A percentile compares a stretch with the other conserved stretches of the same genome.
phyloP scores from a whole-genome alignment of 2,797 vertebrate species.

The Peromyscus nudipes region DNA sequence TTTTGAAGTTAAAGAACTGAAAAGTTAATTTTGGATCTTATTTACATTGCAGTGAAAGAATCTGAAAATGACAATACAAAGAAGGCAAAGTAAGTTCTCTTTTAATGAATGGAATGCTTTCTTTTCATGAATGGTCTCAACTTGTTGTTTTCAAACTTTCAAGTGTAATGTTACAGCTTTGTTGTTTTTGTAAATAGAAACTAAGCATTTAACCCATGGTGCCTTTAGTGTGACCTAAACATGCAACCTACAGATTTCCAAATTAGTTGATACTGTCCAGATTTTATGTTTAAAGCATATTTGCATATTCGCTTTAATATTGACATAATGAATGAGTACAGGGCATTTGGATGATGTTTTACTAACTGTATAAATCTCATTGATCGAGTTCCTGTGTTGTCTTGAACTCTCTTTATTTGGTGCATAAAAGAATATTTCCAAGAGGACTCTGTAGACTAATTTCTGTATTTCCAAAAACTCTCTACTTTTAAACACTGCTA shows the following conservation, averaged over 20 bases:
- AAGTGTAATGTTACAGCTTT: conserved; percentile 65
- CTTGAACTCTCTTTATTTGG: conserved; percentile 67
- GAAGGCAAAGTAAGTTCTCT: conserved; percentile 94
- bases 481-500: conserved; percentile 49
- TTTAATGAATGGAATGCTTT: conserved; percentile 67
- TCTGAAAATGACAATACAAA: conserved; percentile 91
- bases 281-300: neutral
- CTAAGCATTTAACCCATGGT: conserved; percentile 71
- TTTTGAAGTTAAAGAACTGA: conserved; percentile 50
- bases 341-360: conserved; percentile 50
- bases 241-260: conserved; percentile 64
- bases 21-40: conserved; percentile 57
- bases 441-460: conserved; percentile 28
- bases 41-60: conserved; percentile 91
- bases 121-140: conserved; percentile 67
- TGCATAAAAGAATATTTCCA: conserved; percentile 57
- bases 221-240: conserved; percentile 60
- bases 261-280: conserved; percentile 68
- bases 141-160: conserved; percentile 77
- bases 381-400: conserved; percentile 62
- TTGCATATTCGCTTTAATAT: conserved; percentile 23
- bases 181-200: conserved; percentile 71
- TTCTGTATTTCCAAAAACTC: conserved; percentile 59
- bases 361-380: conserved; percentile 56
- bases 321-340: conserved; percentile 55